Evolutionary conservation across 2,888 invertebrate species (phyloP).

Genomic region (Ormyrus nitidulus): DNA sequence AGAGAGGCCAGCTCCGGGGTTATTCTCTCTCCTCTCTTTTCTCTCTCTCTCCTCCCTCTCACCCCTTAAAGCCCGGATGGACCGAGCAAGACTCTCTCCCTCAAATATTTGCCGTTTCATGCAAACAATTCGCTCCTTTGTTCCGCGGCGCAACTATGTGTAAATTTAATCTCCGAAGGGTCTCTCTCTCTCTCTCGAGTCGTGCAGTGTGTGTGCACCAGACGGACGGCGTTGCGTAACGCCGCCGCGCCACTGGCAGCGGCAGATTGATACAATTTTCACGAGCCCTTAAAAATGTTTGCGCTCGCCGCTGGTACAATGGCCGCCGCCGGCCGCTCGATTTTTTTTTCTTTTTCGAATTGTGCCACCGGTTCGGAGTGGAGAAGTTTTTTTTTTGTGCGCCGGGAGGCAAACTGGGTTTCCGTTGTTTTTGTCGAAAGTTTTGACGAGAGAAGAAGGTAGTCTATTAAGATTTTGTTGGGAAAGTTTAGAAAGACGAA

Average conservation of each 20-base stretch:
- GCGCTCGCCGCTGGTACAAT: slow-evolving; percentile 36
- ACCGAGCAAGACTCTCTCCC: slow-evolving; percentile 54
- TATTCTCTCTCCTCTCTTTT: background rate
- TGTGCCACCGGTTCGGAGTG: background rate
- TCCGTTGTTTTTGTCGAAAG: no score
- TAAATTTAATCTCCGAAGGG: slow-evolving; percentile 73
- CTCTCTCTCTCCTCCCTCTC: slow-evolving; percentile 5
- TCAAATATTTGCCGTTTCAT: slow-evolving; percentile 73
- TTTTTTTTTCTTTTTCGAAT: slow-evolving; percentile 4
- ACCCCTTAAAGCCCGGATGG: background rate
- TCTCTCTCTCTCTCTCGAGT: slow-evolving; percentile 19
- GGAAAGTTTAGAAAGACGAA: no score
- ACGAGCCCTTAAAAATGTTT: slow-evolving; percentile 56
- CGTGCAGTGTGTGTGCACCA: background rate
- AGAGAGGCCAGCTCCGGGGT: background rate
- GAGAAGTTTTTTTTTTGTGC: background rate
- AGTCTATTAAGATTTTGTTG: no score
- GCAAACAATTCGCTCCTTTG: slow-evolving; percentile 69
- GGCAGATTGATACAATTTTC: slow-evolving; percentile 54
- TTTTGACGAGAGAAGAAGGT: no score
- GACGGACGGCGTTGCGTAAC: slow-evolving; percentile 47
- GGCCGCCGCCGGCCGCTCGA: background rate
- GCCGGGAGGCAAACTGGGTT: background rate
- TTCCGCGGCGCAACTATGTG: slow-evolving; percentile 74
- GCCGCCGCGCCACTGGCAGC: background rate